Conservation (phyloP, 1,140 invertebrate genomes). For the honey bee (Apis mellifera) region Amel_HAv3.1 CM009940.2:11502001-11502500, state of each 20-base stretch:
- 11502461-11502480: conserved; percentile 36
- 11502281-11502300: too few relatives aligned
- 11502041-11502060: neutral
- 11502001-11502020: conserved; percentile 18
- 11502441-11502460: conserved; percentile 19
- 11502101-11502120: too few relatives aligned
- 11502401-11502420: conserved; percentile 72
- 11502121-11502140: too few relatives aligned
- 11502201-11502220: too few relatives aligned
- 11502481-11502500: conserved; percentile 27
- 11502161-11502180: too few relatives aligned
- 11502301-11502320: too few relatives aligned
- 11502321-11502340: neutral
- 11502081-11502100: too few relatives aligned
- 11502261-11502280: too few relatives aligned
- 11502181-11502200: too few relatives aligned
- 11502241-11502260: too few relatives aligned
- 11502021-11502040: neutral
- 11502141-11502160: too few relatives aligned
- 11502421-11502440: conserved; percentile 59
- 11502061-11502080: conserved; percentile 34
- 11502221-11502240: too few relatives aligned
- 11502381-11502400: conserved; percentile 55
- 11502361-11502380: conserved; percentile 27
- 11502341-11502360: neutral